Evolutionary conservation across 2,888 invertebrate species (phyloP), one percentile per base, ranked within the genome.

Genomic region (Oxytorus armatus): DNA sequence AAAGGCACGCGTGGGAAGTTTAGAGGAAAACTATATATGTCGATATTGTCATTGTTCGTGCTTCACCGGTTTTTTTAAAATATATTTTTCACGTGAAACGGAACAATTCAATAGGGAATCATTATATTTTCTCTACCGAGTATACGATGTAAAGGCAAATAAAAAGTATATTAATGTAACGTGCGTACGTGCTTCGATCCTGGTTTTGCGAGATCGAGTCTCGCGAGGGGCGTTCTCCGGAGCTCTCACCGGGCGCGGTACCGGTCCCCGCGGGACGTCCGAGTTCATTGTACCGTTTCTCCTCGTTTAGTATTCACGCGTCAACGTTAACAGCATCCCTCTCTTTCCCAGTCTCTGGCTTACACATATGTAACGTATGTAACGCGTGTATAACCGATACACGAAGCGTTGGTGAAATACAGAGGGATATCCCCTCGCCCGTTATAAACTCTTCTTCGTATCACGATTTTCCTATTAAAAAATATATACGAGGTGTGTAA

Each of bases 251-350:
- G 83, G 88, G 85, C 87, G 87, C 86, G 86, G 84, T 84, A 68
- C 83, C 69, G 70, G 74, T 84, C 88, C 55, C 86, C 53, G 65
- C 81, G 86, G 87, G 88, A 85, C 85, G 87, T 86, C 86, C 70
- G 59, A 77, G 80, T 83, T 86, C 85, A 88, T 89, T 88, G 88
- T 88, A 82, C 85, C 86, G 84, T 86, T 86, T 79, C 85, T 85
- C 84, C 83, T 83, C 88, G 85, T 87, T 87, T 87, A 86, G 86
- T 76, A 87, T 86, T 88, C 87, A 85, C 86, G 84, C 86, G 88
- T 86, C 86, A 85, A 84, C 63, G 84, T 87, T 88, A 88, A 88
- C 88, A 87, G 85, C 86, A 83, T 83, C 85, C 84, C 84, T 81
- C 80, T 77, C 57, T 76, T 79, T 78, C 72, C 72, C 44, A 69